Base-by-base conservation (phyloP, 2,113 vertebrate genomes). In the Otocyon megalotis region DNA sequence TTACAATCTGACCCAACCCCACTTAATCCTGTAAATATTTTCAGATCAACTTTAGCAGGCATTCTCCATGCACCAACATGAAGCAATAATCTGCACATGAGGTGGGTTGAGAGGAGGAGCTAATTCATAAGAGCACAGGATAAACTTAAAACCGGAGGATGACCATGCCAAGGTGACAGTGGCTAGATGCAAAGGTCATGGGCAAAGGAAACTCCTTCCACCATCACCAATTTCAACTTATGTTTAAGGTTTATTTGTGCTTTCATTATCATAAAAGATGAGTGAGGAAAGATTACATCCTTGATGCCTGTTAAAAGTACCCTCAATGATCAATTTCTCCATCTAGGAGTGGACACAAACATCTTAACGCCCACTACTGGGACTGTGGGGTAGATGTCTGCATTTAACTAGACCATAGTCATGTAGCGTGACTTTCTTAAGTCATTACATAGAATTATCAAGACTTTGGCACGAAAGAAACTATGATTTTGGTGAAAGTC, bases 381-480 rank as follows among this genome's bases (percentile, higher is more conserved):
- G 77, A 67, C 6, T 10, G 4, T 8, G 6, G 6, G 2, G 12
- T 20, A 35, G 80, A 63, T 6, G 15, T 50, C 72, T 30, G 79
- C 60, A 19, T 83, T 71, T 10, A 77, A 48, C 69, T 19, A 30
- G 50, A 10, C 16, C 48, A 32, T 0, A 63, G 43, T n/a, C 48
- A 2, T 1, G 71, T 10, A 30, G 10, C 32, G 20, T 83, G 90
- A 17, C 2, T 48, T 92, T 76, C 71, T 48, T 8, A 74, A 71
- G 32, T 82, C 48, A 5, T 77, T 79, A 28, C 32, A 26, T 7
- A 90, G 56, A 71, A 60, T 83, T 60, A 54, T 28, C 76, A 67
- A 67, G 71, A 86, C 48, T 63, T 74, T 62, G 74, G 67, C 86
- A 83, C 76, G 67, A 62, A 72, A 37, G 22, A 94, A 93, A 28